Conservation (phyloP, 2,888 invertebrate genomes). For the Rhopalosiphum nymphaeae region DNA sequence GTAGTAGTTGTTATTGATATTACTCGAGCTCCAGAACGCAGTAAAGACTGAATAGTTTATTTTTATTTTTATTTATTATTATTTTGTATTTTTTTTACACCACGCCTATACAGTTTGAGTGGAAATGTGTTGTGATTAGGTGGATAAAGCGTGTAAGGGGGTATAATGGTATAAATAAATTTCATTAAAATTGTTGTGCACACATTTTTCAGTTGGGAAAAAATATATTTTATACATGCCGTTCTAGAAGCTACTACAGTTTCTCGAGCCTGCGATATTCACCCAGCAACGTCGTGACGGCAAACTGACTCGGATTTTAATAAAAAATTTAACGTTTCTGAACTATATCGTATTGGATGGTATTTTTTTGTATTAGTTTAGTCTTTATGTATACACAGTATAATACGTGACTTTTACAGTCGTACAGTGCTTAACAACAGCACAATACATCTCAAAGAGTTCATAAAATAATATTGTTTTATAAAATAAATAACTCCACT, state of each 20-base stretch:
- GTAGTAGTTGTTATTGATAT: slow-evolving; percentile 48
- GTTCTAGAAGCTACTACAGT: background rate
- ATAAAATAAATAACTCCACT: background rate
- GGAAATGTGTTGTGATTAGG: slow-evolving; percentile 23
- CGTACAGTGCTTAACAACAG: background rate
- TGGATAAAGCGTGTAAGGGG: background rate
- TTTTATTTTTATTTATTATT: background rate
- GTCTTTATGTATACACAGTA: background rate
- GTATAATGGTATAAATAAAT: background rate
- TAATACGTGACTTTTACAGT: background rate
- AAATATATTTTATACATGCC: background rate
- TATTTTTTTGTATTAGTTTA: background rate
- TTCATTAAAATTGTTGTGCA: slow-evolving; percentile 54
- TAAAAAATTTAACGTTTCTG: background rate
- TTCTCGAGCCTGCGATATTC: background rate
- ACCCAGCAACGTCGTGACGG: background rate
- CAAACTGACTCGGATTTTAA: background rate
- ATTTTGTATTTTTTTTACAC: background rate
- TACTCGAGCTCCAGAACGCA: background rate
- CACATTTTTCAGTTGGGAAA: slow-evolving; percentile 21
- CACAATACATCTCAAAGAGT: background rate
- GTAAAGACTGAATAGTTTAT: slow-evolving; percentile 18
- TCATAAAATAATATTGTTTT: background rate
- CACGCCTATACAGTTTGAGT: background rate
- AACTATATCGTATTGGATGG: background rate